These are phyloP conservation scores for Drosophila orena DNA, from an alignment of 1,140 invertebrate genomes.

Conservation along the genomic window DNA sequence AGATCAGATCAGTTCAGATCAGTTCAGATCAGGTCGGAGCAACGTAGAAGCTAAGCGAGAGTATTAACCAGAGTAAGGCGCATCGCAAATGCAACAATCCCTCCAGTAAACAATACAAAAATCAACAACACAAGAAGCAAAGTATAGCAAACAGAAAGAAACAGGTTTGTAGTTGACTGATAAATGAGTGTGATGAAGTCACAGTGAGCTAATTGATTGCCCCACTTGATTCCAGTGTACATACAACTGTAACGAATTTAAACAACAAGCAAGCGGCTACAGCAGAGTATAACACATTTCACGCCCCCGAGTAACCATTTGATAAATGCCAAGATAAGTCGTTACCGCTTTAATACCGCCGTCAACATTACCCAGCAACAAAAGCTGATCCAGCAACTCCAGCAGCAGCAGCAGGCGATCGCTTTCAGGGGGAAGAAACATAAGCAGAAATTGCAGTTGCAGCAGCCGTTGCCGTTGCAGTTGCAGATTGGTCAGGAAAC, in stretches of 20 bases:
- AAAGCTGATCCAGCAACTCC: conserved; percentile 49
- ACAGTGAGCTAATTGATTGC: conserved; percentile 13
- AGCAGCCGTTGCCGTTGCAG: conserved; percentile 23
- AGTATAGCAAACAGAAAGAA: conserved; percentile 19
- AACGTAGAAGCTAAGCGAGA: conserved; percentile 79
- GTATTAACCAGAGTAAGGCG: conserved; percentile 61
- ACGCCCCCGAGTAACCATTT: conserved; percentile 9
- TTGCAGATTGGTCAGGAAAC: conserved; percentile 25
- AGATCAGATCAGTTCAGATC: neutral
- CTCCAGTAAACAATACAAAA: conserved; percentile 65
- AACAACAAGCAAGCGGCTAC: conserved; percentile 13
- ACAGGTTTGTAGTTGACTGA: conserved; percentile 37
- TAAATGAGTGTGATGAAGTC: neutral
- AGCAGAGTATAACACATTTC: conserved; percentile 4
- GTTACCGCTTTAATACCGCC: conserved; percentile 70
- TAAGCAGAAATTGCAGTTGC: conserved; percentile 4
- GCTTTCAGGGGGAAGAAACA: conserved; percentile 15
- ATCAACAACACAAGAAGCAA: neutral
- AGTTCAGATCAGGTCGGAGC: conserved; percentile 27
- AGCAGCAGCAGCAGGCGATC: conserved; percentile 43
- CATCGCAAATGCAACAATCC: conserved; percentile 70
- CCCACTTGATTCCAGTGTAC: conserved; percentile 56
- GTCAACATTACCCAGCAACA: conserved; percentile 69
- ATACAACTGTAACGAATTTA: conserved; percentile 73
- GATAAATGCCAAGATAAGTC: conserved; percentile 78